phyloP scores from a whole-genome alignment of 2,797 vertebrate genomes.

The Poeciliopsis turneri region DNA sequence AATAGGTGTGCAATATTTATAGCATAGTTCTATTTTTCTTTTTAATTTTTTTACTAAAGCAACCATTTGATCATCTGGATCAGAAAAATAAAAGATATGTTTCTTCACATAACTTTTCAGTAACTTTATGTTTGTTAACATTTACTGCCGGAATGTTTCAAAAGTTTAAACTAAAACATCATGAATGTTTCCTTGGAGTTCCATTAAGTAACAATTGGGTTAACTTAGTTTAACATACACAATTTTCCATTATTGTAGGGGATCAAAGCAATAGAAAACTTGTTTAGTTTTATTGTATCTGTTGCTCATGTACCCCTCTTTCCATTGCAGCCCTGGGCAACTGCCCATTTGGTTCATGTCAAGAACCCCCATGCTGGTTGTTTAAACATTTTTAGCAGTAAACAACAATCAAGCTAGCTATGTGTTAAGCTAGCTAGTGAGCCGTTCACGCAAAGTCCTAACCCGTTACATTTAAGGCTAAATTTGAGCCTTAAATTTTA shows the following conservation, averaged over 20 bases:
- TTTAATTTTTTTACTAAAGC: background rate
- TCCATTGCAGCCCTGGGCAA: background rate
- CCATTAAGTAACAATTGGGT: background rate
- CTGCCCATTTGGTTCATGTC: background rate
- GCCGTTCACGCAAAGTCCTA: background rate
- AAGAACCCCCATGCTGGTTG: background rate
- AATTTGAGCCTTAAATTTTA: too few species aligned
- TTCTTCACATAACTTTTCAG: too few species aligned
- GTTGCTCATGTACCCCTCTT: background rate
- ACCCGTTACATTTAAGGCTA: too few species aligned
- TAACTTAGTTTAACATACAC: background rate
- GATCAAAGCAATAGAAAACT: background rate
- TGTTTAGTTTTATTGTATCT: background rate
- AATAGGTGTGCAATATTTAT: slow-evolving; percentile 26
- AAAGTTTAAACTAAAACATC: background rate
- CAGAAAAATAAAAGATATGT: too few species aligned
- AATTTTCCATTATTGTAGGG: background rate
- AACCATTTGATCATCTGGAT: background rate
- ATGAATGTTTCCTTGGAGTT: background rate
- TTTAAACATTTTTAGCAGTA: background rate
- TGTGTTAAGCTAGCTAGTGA: background rate
- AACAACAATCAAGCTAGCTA: background rate
- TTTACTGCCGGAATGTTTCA: background rate
- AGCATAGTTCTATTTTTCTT: background rate
- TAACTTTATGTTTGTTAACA: background rate